Base-by-base conservation (phyloP, 2,113 vertebrate species). In the Nycticebus coucang region DNA sequence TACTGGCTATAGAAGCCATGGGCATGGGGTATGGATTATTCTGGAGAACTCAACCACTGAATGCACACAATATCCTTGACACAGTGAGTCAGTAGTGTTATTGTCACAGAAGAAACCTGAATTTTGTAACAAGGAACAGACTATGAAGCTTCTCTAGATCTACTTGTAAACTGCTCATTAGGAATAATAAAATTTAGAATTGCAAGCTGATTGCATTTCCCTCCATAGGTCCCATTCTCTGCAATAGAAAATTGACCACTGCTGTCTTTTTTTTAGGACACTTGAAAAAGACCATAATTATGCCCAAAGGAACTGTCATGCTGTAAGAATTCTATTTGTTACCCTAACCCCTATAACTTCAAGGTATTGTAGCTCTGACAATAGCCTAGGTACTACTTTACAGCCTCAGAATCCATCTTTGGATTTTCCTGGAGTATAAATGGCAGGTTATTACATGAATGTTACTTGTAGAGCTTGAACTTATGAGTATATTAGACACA, bases 221-320 rank as follows among this genome's bases (percentile, higher is more conserved):
- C 3, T 96, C 55, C 81, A n/a, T 28, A 84, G 64, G 9, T 66
- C 4, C 26, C 72, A 59, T 35, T 92, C 33, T 94, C n/a, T 93
- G 64, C 59, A 93, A 81, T 33, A 97, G 57, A 94, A 81, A 93
- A 69, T 28, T 96, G 75, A 94, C 22, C 9, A 78, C 2, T 87
- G 26, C 7, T 90, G 87, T 72, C 30, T 41, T 90, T 60, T 88
- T 87, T 93, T 71, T 62, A 82, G 74, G 37, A 85, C 69, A 93
- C 95, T 89, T 95, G 75, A 97, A 95, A 94, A 64, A 95, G 66
- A 93, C 17, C 12, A 87, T 19, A 86, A 91, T 91, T 96, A 93
- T 45, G 26, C 41, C 66, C 75, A 91, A 82, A 96, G 53, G 21
- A 93, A 93, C 14, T 68, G 24, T 86, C 83, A 94, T 68, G 14